Evolutionary conservation across 37 sponge, comb jelly and placozoan species (phyloP), one percentile per base, ranked within the genome.

Genomic region (Mnemiopsis leidyi): DNA sequence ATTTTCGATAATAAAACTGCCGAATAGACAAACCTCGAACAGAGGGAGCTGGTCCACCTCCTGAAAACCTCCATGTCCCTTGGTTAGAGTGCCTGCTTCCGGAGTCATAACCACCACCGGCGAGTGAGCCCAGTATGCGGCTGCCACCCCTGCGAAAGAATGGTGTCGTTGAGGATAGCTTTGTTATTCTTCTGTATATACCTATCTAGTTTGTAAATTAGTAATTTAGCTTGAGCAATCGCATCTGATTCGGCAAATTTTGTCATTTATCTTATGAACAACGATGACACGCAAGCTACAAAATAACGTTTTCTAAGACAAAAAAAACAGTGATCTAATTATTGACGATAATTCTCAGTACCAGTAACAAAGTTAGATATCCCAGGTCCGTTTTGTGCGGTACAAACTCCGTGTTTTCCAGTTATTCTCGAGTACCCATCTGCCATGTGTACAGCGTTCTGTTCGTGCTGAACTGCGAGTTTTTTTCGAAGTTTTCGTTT

Each of bases 401-500:
- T 79, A 26, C 82, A 79, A 2, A 79, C 82, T 7, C 82, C 82
- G 23, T 79, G 82, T 79, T 79, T 79, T 34, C 82, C 82, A 79
- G 37, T 79, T 35, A 79, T 79, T 23, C 82, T 79, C 1, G 82
- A 79, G 23, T 79, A 79, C 28, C 82, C 82, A 38, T 79, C 82
- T 35, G 82, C 82, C 82, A 79, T 79, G 82, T 79, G 82, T 3
- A 38, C 82, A 36, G 82, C 82, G 34, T 79, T 79, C 82, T 79
- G 82, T 23, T 79, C 82, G 37, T 79, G 82, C 23, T 79, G 82
- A 9, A 79, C 82, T 79, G 37, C 7, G 25, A n/a, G n/a, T n/a
- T n/a, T n/a, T n/a, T n/a, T n/a, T n/a, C n/a, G n/a, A n/a, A n/a
- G n/a, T n/a, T n/a, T n/a, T n/a, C n/a, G n/a, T n/a, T n/a, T n/a